Conservation (phyloP, 2,888 invertebrate species). For the Cepaea hortensis region DNA sequence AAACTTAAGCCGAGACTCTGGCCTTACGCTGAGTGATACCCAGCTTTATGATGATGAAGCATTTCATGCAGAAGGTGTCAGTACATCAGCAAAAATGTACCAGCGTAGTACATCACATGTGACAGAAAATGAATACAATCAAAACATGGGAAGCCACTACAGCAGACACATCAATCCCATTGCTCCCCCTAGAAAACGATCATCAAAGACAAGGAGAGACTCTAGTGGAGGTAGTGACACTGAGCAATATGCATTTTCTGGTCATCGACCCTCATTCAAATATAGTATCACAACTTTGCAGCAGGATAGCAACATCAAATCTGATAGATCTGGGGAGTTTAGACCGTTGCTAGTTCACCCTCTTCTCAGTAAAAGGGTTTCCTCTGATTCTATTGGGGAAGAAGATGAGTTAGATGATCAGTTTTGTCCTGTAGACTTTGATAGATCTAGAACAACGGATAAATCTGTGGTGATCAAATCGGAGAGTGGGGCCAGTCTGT, state of each 20-base stretch:
- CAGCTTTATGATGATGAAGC: slow-evolving; percentile 83
- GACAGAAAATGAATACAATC: slow-evolving; percentile 39
- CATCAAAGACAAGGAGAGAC: slow-evolving; percentile 56
- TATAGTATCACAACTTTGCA: slow-evolving; percentile 37
- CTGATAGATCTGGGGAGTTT: slow-evolving; percentile 21
- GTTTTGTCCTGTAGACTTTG: slow-evolving; percentile 12
- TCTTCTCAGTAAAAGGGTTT: slow-evolving; percentile 25
- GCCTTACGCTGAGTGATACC: slow-evolving; percentile 88
- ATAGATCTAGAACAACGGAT: slow-evolving; percentile 35
- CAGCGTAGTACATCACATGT: slow-evolving; percentile 56
- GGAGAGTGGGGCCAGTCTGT: slow-evolving; percentile 69
- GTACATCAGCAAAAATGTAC: slow-evolving; percentile 49
- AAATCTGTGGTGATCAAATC: slow-evolving; percentile 64
- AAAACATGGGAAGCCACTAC: slow-evolving; percentile 5
- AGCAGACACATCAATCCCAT: slow-evolving; percentile 36
- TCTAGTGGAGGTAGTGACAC: slow-evolving; percentile 55
- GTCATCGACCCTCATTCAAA: slow-evolving; percentile 31
- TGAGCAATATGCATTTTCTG: slow-evolving; percentile 45
- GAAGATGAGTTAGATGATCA: slow-evolving; percentile 6
- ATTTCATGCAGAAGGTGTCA: slow-evolving; percentile 14
- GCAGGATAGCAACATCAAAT: neutral
- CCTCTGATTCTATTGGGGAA: slow-evolving; percentile 39
- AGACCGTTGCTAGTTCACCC: slow-evolving; percentile 30
- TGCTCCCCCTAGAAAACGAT: slow-evolving; percentile 20
- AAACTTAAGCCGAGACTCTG: slow-evolving; percentile 88